These are phyloP conservation scores for Neoscelio sp. DNA, from an alignment of 2,888 invertebrate species.

Conservation along the genomic window DNA sequence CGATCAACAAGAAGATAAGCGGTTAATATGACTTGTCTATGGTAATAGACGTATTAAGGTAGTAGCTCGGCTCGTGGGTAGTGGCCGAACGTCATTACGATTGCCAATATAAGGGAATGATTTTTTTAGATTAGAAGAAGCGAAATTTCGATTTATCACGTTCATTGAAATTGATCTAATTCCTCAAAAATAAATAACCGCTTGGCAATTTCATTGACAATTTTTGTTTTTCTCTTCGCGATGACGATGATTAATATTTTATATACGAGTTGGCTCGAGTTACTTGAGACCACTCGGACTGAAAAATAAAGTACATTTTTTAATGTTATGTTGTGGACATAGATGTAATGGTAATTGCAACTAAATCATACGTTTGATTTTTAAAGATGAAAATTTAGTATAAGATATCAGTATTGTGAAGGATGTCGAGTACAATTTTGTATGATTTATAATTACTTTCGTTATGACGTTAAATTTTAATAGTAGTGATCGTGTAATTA, in stretches of 20 bases:
- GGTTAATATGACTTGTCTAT: conserved; percentile 55
- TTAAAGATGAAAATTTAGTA: conserved; percentile 8
- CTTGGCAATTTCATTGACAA: conserved; percentile 3
- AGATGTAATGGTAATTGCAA: conserved; percentile 3
- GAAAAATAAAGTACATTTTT: no score
- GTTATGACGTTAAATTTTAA: neutral
- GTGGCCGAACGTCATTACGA: conserved; percentile 11
- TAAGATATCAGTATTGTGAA: conserved; percentile 10
- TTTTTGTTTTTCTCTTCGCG: neutral
- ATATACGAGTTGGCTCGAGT: neutral
- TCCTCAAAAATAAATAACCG: conserved; percentile 28
- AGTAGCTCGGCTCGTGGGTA: conserved; percentile 19
- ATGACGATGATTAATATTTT: conserved; percentile 14
- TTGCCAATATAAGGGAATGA: neutral
- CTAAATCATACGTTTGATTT: conserved; percentile 28
- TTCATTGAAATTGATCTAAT: conserved; percentile 44
- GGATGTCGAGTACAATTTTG: conserved; percentile 20
- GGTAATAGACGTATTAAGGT: conserved; percentile 59
- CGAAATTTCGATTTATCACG: conserved; percentile 34
- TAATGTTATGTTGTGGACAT: neutral
- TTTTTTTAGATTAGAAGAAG: neutral
- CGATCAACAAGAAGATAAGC: conserved; percentile 56
- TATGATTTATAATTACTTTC: conserved; percentile 18
- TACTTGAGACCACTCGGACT: no score
- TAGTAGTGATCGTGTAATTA: no score